Evolutionary conservation across 2,113 vertebrate genomes (phyloP), one percentile per base, ranked within the genome.

Genomic region (Sprattus sprattus): DNA sequence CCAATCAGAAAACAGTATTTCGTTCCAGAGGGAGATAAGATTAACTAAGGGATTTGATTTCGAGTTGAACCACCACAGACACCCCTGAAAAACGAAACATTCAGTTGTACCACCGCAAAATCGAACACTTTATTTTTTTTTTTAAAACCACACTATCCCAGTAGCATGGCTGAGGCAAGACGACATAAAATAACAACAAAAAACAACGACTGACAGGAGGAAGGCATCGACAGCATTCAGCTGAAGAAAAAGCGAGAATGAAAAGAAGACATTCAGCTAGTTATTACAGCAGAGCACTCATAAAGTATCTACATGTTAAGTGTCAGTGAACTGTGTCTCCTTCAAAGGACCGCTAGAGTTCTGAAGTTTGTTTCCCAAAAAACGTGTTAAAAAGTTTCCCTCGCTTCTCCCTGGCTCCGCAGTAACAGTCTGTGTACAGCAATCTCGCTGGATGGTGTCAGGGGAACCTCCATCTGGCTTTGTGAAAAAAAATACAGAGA

Each of bases 51-150:
- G 46, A 47, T 47, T 47, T 47, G 46, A 47, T 49, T 49, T 49
- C 1, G 8, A 11, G 13, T 49, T 49, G 8, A 49, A 49, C 9
- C 47, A 49, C 47, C 47, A 22, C 54, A 60, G 54, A 60, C 20
- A 22, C 18, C 11, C 50, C 50, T 52, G 50, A 60, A 20, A 60
- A 60, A 60, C 71, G 3, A 25, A 2, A 28, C 10, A 39, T 39
- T 3, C 11, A 78, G 71, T 83, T 83, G 80, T 81, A 88, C 88
- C 91, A 87, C 80, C 89, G 32, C 81, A 88, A 86, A 64, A 84
- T 80, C 0, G 25, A 87, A 87, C 9, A 18, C 20, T 93, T 93
- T 92, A 92, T 92, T 94, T 92, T 90, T 45, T 15, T 87, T 89
- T 90, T 89, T 93, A 93, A 92, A 60, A 20, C 20, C 90, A 91